Evolutionary conservation across 92 coral and sea anemone species (phyloP), one percentile per base, ranked within the genome.

Genomic region (Umimayanthus chanpuru): DNA sequence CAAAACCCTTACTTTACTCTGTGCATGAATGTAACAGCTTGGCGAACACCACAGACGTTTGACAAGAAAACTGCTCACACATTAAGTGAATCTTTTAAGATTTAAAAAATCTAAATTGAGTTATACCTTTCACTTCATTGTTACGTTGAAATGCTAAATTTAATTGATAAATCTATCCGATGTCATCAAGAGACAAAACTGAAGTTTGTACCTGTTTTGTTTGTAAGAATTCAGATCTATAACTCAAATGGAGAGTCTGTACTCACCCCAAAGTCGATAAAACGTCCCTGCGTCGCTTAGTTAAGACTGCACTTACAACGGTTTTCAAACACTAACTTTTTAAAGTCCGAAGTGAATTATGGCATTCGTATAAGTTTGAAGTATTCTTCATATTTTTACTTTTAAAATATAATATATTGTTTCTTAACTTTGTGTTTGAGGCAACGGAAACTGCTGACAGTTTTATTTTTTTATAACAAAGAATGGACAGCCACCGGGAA

Each of bases 401-500:
- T 20, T 16, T 5, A 61, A 20, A 61, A 61, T 61, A 61, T 4
- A 61, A 4, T 61, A 61, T 61, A 21, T 72, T 72, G 73, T 68
- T 68, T 74, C 53, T 9, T 41, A 11, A 14, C 68, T 40, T 76
- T 76, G 20, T 76, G 29, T 76, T 38, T 16, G 29, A 72, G 80
- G 56, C 30, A 49, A 78, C 82, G 82, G 82, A 78, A 78, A 78
- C n/a, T 44, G 20, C 64, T 7, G 82, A 78, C 82, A 29, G 15
- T 49, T 49, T 28, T 25, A 14, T 78, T 78, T 29, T 28, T 25
- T 44, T 26, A 47, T 49, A n/a, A 47, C 82, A 78, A 49, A 26
- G 61, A 21, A 4, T 15, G 20, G 82, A 49, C 82, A 49, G 82
- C 82, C 66, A 78, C 65, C 20, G 82, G 82, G 82, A 78, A 49